phyloP scores from a whole-genome alignment of 2,113 vertebrate genomes.

The Pontoporia blainvillei region DNA sequence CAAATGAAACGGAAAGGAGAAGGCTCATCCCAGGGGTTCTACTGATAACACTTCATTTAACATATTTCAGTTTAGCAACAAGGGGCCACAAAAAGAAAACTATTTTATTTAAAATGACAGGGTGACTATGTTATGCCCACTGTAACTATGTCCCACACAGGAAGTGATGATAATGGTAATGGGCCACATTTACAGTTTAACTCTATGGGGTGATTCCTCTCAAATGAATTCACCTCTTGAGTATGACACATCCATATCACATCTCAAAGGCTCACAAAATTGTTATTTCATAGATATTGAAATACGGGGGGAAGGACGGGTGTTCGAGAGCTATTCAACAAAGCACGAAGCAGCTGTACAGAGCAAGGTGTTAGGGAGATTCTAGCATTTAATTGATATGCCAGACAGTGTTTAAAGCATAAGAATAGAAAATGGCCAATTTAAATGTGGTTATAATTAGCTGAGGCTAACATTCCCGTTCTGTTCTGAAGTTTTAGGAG shows the following conservation, averaged over 20 bases:
- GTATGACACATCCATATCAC: background rate
- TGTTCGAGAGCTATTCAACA: background rate
- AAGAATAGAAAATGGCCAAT: background rate
- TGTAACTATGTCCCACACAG: conserved; percentile 10
- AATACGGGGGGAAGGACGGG: fast-evolving
- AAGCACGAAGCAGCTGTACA: background rate
- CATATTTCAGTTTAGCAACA: conserved; percentile 47
- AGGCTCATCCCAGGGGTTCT: conserved; percentile 51
- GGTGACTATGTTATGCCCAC: background rate
- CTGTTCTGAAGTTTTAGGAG: background rate
- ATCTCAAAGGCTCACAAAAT: background rate
- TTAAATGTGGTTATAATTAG: background rate
- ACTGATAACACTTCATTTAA: conserved; percentile 45
- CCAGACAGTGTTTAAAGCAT: background rate
- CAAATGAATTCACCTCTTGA: background rate
- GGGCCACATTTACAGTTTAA: background rate
- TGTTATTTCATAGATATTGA: background rate
- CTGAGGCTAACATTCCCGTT: background rate
- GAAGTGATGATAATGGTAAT: background rate
- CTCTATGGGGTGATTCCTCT: background rate
- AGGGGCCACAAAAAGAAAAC: conserved; percentile 2
- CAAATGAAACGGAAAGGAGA: conserved; percentile 3
- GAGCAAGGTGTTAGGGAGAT: background rate
- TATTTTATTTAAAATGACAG: conserved; percentile 54
- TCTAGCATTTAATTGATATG: background rate